phyloP scores from a whole-genome alignment of 2,113 vertebrate species.

The Isurus oxyrinchus region DNA sequence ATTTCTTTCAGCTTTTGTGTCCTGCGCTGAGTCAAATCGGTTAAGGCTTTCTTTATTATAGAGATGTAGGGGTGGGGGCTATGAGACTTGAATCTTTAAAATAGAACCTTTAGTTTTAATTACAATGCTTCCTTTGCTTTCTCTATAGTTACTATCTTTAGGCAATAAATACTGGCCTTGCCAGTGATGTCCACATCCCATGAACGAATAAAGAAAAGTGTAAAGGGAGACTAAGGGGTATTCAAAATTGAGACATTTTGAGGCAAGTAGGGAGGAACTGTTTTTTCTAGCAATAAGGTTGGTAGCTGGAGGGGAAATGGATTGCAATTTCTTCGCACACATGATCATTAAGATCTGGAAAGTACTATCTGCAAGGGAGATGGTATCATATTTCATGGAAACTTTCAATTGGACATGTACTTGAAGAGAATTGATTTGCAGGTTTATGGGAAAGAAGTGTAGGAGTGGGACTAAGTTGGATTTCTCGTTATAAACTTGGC shows the following conservation, averaged over 20 bases:
- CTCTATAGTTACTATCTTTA: neutral
- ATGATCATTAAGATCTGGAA: no score
- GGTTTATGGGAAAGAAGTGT: neutral
- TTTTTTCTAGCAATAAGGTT: no score
- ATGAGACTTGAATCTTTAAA: neutral
- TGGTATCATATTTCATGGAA: neutral
- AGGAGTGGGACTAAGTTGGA: neutral
- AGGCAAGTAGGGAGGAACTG: neutral
- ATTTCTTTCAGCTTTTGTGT: neutral
- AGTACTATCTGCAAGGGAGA: neutral
- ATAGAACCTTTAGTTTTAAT: neutral
- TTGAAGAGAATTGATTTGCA: neutral
- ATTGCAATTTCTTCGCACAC: neutral
- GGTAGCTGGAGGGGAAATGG: neutral
- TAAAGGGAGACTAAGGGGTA: no score
- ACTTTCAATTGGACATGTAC: neutral
- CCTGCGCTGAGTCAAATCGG: neutral
- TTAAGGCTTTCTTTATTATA: neutral
- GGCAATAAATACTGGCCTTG: neutral
- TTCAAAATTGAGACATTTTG: neutral
- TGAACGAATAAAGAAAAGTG: no score
- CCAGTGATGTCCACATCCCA: no score
- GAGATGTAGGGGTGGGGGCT: neutral
- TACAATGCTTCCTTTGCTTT: neutral
- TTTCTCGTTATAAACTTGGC: no score